Conservation (phyloP, 2,888 invertebrate species). For the Tolmerus cingulatus region DNA sequence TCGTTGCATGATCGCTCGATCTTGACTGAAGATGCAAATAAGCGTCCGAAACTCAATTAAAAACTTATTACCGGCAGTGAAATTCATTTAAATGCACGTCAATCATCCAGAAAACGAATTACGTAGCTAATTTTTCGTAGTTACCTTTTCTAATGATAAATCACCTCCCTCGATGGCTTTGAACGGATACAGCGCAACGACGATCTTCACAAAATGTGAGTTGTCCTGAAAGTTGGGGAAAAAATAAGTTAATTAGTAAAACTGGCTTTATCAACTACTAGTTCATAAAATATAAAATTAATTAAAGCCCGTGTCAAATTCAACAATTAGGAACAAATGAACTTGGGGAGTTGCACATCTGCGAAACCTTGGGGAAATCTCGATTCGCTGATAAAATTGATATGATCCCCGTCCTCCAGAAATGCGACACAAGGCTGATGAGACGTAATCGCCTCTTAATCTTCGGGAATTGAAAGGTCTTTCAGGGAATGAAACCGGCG, state of each 20-base stretch:
- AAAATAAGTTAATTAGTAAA: background rate
- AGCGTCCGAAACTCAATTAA: background rate
- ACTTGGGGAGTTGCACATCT: background rate
- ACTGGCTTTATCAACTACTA: background rate
- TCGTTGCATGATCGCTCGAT: background rate
- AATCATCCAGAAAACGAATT: background rate
- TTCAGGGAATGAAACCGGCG: background rate
- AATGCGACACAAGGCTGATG: constrained; percentile 7
- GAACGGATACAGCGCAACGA: constrained; percentile 89
- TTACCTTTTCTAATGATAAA: constrained; percentile 85
- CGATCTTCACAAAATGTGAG: constrained; percentile 74
- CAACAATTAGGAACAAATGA: background rate
- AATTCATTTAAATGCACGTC: constrained; percentile 1
- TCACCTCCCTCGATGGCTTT: constrained; percentile 90
- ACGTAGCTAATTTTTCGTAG: constrained; percentile 22
- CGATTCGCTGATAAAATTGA: background rate
- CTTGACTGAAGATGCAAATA: background rate
- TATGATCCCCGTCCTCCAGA: background rate
- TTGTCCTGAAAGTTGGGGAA: constrained; percentile 68
- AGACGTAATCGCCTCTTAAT: background rate
- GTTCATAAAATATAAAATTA: background rate
- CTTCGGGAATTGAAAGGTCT: background rate
- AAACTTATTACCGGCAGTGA: background rate
- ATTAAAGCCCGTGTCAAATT: background rate
- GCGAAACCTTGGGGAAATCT: background rate